A percentile compares a stretch with the other conserved stretches of the same genome.
phyloP scores from a whole-genome alignment of 2,113 vertebrate species.

The Saimiri boliviensis region DNA sequence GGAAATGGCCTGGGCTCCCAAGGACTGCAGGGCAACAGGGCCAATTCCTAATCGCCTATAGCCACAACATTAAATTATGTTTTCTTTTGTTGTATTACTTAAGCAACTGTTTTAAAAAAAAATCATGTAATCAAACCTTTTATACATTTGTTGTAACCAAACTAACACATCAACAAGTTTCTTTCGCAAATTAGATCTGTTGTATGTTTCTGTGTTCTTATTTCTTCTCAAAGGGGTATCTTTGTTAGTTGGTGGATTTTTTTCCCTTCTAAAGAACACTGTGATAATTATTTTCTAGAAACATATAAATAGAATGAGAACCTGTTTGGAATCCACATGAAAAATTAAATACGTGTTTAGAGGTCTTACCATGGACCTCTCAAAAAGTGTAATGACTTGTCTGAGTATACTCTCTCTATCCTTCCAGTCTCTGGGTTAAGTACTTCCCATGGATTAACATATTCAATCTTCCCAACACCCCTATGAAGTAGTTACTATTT shows the following conservation, averaged over 20 bases:
- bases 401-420: background rate
- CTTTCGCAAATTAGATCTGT: background rate
- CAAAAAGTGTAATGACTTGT: background rate
- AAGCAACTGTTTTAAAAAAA: background rate
- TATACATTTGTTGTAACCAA: background rate
- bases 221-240: background rate
- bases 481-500: slow-evolving; percentile 24
- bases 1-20: background rate
- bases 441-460: background rate
- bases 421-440: slow-evolving; percentile 4
- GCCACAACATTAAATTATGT: background rate
- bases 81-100: background rate
- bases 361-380: background rate
- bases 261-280: background rate
- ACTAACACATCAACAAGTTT: background rate
- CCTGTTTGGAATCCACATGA: background rate
- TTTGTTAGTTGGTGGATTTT: background rate
- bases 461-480: background rate
- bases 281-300: background rate
- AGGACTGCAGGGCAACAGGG: background rate
- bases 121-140: background rate
- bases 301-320: background rate
- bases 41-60: background rate
- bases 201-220: background rate
- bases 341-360: background rate